Percentiles rank a stretch among this genome's conserved stretches.
Conservation (phyloP, 2,888 invertebrate species). For the Frankliniella intonsa region DNA sequence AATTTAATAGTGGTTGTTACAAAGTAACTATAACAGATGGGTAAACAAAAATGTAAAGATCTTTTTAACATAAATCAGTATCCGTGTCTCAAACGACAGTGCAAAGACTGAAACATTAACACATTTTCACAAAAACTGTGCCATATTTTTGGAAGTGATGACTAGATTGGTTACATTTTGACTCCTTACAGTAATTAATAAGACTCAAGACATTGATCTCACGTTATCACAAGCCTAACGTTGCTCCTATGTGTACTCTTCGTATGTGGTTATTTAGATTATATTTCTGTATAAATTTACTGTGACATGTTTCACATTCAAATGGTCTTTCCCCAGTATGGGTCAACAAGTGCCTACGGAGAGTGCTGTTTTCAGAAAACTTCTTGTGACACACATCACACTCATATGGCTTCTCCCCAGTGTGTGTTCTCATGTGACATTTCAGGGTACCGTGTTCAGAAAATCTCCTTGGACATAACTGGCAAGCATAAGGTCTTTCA, state of each 20-base stretch:
- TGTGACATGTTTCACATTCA: constrained; percentile 35
- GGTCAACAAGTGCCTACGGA: constrained; percentile 35
- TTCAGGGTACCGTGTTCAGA: not conserved
- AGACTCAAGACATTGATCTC: too few species aligned
- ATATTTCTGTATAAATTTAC: constrained; percentile 5
- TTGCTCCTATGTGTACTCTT: not conserved
- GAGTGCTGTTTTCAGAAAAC: constrained; percentile 31
- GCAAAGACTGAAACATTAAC: too few species aligned
- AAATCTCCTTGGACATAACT: not conserved
- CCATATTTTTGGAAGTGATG: too few species aligned
- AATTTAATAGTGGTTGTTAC: too few species aligned
- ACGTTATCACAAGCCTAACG: too few species aligned
- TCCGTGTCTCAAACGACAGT: too few species aligned
- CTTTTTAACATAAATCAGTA: too few species aligned
- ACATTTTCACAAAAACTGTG: too few species aligned
- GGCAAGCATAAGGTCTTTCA: not conserved
- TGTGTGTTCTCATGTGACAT: constrained; percentile 36
- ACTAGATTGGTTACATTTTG: too few species aligned
- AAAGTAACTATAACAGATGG: too few species aligned
- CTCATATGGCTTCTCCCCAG: constrained; percentile 35
- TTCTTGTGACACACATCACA: constrained; percentile 36
- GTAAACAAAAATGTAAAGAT: too few species aligned
- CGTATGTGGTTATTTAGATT: constrained; percentile 2
- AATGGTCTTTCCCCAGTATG: constrained; percentile 36
- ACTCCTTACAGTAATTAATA: too few species aligned